Conservation (phyloP, 2,113 vertebrate genomes). For the Sceloporus tristichus region DNA sequence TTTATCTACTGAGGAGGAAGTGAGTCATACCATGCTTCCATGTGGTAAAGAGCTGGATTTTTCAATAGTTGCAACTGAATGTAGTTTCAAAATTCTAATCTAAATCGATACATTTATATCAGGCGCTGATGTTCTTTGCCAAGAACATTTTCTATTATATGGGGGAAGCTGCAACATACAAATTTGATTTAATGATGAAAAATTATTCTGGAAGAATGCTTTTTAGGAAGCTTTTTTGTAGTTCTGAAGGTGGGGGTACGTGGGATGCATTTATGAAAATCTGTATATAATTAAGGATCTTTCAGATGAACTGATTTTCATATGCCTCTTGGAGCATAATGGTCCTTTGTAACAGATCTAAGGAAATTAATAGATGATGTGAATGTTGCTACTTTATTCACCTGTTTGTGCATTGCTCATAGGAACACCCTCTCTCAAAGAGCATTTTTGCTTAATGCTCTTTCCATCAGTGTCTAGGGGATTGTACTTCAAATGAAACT, state of each 20-base stretch:
- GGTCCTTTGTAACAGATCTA: constrained; percentile 23
- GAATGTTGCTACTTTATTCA: constrained; percentile 38
- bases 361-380: constrained; percentile 29
- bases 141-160: constrained; percentile 53
- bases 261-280: background rate
- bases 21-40: constrained; percentile 33
- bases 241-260: constrained; percentile 28
- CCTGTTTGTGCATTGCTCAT: constrained; percentile 42
- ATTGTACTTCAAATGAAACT: constrained; percentile 42
- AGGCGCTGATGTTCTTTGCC: constrained; percentile 47
- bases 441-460: constrained; percentile 58
- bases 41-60: constrained; percentile 40
- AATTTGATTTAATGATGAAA: constrained; percentile 63
- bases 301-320: constrained; percentile 43
- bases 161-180: constrained; percentile 42
- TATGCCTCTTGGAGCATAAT: constrained; percentile 11
- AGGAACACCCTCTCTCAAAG: constrained; percentile 42
- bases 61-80: constrained; percentile 20
- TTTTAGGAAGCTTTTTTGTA: constrained; percentile 49
- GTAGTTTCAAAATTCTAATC: constrained; percentile 61
- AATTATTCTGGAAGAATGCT: constrained; percentile 42
- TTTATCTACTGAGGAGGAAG: constrained; percentile 36
- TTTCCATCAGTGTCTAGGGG: constrained; percentile 54
- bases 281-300: constrained; percentile 28
- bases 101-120: constrained; percentile 46